Evolutionary conservation across 2,888 invertebrate genomes (phyloP).

Genomic region (Eremobia ochroleuca): DNA sequence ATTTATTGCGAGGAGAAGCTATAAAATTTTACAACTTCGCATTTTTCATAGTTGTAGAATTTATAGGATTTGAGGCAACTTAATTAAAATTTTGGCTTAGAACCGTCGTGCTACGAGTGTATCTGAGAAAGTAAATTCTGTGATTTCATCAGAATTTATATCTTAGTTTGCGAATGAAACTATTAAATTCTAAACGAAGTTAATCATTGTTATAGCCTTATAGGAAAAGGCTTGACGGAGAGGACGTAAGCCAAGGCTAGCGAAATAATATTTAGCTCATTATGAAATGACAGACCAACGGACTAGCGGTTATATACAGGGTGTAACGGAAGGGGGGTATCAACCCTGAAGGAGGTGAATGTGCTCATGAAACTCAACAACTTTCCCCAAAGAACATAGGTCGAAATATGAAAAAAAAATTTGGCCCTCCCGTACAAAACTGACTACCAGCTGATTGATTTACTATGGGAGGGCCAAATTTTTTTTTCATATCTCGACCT

Average conservation of each 20-base stretch:
- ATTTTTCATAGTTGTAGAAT: constrained; percentile 49
- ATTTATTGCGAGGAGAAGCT: constrained; percentile 42
- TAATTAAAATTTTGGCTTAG: constrained; percentile 29
- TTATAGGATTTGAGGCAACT: constrained; percentile 30
- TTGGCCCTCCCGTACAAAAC: no score
- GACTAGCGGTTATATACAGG: constrained; percentile 29
- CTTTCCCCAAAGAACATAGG: no score
- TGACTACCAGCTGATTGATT: no score
- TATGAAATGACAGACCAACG: constrained; percentile 35
- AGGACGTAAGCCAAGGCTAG: constrained; percentile 23
- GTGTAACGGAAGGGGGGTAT: no score
- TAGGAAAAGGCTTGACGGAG: constrained; percentile 21
- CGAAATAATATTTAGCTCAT: constrained; percentile 39
- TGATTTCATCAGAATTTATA: constrained; percentile 25
- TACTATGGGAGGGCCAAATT: no score
- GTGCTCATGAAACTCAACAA: no score
- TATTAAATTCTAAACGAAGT: constrained; percentile 50
- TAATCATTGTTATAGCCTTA: constrained; percentile 34
- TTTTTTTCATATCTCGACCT: no score
- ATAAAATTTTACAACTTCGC: constrained; percentile 57
- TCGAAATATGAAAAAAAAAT: no score
- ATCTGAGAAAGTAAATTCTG: constrained; percentile 29
- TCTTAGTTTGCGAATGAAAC: constrained; percentile 24
- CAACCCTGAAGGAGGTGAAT: no score
- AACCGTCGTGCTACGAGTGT: background rate